Evolutionary conservation across 1,140 invertebrate species (phyloP), one percentile per base, ranked within the genome.

Genomic region (Diorhabda sublineata): DNA sequence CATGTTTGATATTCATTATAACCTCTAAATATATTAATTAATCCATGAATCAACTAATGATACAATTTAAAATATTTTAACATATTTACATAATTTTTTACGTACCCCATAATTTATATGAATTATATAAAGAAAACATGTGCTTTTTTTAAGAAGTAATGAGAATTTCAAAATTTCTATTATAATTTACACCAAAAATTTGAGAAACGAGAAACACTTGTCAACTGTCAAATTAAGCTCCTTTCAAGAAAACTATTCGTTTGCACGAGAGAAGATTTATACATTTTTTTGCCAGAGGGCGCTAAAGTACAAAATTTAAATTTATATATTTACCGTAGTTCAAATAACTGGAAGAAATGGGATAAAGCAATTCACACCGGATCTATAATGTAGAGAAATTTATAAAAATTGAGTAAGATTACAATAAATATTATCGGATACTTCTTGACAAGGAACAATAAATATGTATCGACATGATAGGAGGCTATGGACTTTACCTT

Each of bases 51-150:
- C 58, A 26, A 60, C 9, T 60, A 60, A 3, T 60, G 58, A 42
- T 60, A 26, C 58, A 8, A 60, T 60, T 42, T 11, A 60, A 42
- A 42, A 60, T 42, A 8, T 7, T 8, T 41, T 26, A 42, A n/a
- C 58, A 26, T 60, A 26, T 56, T 56, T n/a, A 7, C n/a, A 7
- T 56, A n/a, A n/a, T 6, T 56, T n/a, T 56, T 7, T 60, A 42
- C 26, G 8, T 5, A 60, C 58, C 58, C 58, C 58, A 60, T 60
- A 60, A 60, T 60, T 60, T 42, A 60, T 26, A 60, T 42, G n/a
- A 6, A n/a, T 11, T 26, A 60, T 6, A n/a, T 60, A 6, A n/a
- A 4, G 58, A 60, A 42, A 26, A 60, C 58, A 60, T 60, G 58
- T 60, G 58, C 42, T 60, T 7, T 60, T 42, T 11, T 60, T 60